These are phyloP conservation scores for Actinia tenebrosa DNA, from an alignment of 64 coral and sea anemone genomes.

Conservation along the genomic window DNA sequence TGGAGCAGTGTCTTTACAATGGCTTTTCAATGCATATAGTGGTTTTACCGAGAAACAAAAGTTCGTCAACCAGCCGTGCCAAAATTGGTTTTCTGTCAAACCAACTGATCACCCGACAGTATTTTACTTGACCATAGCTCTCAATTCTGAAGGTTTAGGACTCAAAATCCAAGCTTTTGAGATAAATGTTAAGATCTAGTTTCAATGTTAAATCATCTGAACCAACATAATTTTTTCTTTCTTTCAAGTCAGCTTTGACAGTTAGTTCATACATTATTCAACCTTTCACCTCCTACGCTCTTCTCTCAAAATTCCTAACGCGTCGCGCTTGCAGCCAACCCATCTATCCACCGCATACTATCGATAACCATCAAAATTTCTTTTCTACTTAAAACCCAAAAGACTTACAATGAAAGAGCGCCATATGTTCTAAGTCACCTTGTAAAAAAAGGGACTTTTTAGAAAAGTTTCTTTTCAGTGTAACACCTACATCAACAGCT, in stretches of 20 bases:
- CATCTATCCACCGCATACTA: background rate
- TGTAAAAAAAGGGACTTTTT: conserved; percentile 3
- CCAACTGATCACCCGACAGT: background rate
- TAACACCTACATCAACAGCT: background rate
- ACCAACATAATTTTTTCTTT: background rate
- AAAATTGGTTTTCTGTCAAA: conserved; percentile 20
- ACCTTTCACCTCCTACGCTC: conserved; percentile 4
- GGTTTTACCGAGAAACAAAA: conserved; percentile 22
- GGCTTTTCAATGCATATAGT: conserved; percentile 12
- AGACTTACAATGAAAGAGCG: background rate
- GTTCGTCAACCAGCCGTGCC: conserved; percentile 15
- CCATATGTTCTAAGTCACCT: conserved; percentile 16
- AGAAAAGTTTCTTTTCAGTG: too few relatives aligned
- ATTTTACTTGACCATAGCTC: background rate
- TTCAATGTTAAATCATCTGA: conserved; percentile 27
- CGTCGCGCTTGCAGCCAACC: background rate
- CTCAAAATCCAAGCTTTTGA: background rate
- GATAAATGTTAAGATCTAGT: background rate
- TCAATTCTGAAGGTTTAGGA: background rate
- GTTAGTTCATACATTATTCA: conserved; percentile 15
- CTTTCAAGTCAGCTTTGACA: conserved; percentile 6
- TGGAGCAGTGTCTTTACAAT: background rate
- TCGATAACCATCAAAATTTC: conserved; percentile 11
- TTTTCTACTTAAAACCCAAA: background rate
- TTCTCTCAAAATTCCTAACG: background rate